Evolutionary conservation across 2,888 invertebrate genomes (phyloP), one percentile per base, ranked within the genome.

Genomic region (Sesamia inferens): DNA sequence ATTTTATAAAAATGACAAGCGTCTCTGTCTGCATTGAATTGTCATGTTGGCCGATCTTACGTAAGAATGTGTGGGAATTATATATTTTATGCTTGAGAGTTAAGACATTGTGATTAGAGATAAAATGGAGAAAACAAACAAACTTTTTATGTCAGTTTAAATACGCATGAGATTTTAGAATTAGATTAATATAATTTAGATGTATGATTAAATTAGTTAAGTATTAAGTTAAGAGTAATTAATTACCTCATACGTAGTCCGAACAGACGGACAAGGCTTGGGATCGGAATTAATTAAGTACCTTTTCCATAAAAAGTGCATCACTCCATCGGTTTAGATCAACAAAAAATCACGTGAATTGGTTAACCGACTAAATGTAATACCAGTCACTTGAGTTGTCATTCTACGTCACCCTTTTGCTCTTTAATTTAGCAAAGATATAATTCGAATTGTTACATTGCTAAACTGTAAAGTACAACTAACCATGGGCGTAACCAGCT

Each of bases 1-100:
- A 68, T 82, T 80, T 70, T n/a, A 78, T 78, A 79, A 76, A 82
- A 85, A 82, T 78, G 71, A 71, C 55, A 59, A 59, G 67, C 65
- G 59, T 57, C 24, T 54, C 24, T 31, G 70, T 74, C 62, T 75
- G 75, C 65, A 71, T 73, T 16, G 66, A 59, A 63, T 69, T 55
- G 68, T 61, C 66, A 57, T 66, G 62, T 59, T 42, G 39, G 8
- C 31, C 11, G 39, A 55, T 65, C 66, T 79, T 77, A 72, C 51
- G 74, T 77, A 74, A 79, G 11, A 44, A 65, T 13, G 58, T 22
- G 58, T 78, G 61, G 71, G 70, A 66, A 81, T 74, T 58, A 48
- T 68, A 22, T 22, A 68, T 62, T 61, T 64, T 48, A 51, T 59
- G 44, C 19, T 58, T 39, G 8, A 76, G 8, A 22, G 11, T 39